Evolutionary conservation across 1,140 invertebrate species (phyloP).

Genomic region (Rhynchophorus ferrugineus): DNA sequence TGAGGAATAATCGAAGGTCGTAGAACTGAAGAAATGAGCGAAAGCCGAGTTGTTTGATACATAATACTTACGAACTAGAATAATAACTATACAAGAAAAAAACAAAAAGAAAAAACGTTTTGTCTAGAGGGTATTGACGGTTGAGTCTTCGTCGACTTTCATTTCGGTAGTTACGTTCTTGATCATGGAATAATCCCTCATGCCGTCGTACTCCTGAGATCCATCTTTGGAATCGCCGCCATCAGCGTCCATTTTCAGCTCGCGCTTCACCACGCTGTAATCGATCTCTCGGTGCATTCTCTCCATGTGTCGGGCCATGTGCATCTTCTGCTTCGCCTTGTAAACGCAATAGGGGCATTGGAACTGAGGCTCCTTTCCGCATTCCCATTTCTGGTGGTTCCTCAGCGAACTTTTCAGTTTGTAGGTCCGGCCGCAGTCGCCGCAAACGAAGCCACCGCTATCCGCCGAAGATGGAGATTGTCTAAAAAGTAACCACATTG

Average conservation of each 20-base stretch:
- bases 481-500: too few relatives aligned
- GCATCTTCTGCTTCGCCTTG: constrained; percentile 45
- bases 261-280: constrained; percentile 35
- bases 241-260: constrained; percentile 27
- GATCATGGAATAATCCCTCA: constrained; percentile 8
- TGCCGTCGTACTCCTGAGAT: neutral
- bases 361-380: constrained; percentile 54
- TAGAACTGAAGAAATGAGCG: too few relatives aligned
- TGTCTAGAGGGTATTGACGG: too few relatives aligned
- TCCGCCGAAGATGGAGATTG: constrained; percentile 1
- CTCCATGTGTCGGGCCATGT: constrained; percentile 76
- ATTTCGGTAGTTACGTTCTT: constrained; percentile 20
- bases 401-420: constrained; percentile 76
- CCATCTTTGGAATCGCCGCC: constrained; percentile 14
- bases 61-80: too few relatives aligned
- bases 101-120: too few relatives aligned
- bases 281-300: constrained; percentile 67
- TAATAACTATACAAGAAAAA: too few relatives aligned
- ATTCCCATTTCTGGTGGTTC: constrained; percentile 84
- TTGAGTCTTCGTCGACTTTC: constrained; percentile 12
- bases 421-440: constrained; percentile 72
- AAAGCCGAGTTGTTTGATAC: too few relatives aligned
- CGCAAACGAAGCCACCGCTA: constrained; percentile 56
- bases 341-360: constrained; percentile 49
- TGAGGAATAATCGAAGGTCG: too few relatives aligned